phyloP scores from a whole-genome alignment of 2,797 vertebrate species.

The Malacoraja senta region DNA sequence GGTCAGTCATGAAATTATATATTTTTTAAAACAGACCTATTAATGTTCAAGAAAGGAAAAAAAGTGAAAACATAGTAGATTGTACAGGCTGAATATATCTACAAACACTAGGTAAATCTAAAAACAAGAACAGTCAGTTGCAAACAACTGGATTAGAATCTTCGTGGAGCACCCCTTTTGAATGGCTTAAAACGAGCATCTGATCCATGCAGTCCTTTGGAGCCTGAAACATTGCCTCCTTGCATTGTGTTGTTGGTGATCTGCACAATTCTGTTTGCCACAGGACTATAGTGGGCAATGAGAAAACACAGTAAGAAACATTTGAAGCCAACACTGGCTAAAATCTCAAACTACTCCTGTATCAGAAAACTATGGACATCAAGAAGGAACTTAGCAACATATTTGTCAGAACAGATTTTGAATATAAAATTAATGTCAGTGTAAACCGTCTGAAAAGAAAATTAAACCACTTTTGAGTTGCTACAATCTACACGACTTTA shows the following conservation, averaged over 20 bases:
- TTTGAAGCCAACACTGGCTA: background rate
- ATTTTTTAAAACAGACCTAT: constrained; percentile 57
- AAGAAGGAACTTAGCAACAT: background rate
- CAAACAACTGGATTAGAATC: constrained; percentile 64
- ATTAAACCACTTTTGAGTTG: background rate
- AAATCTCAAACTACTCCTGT: background rate
- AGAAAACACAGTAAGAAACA: constrained; percentile 24
- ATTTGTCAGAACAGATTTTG: background rate
- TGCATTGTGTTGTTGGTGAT: constrained; percentile 85
- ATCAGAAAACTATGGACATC: background rate
- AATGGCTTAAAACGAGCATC: constrained; percentile 74
- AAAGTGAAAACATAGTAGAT: constrained; percentile 51
- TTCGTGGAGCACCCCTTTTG: constrained; percentile 77
- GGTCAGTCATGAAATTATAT: constrained; percentile 53
- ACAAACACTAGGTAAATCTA: constrained; percentile 12
- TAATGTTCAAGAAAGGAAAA: constrained; percentile 63
- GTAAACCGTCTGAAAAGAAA: background rate
- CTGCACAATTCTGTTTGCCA: constrained; percentile 91
- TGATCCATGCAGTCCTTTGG: constrained; percentile 37
- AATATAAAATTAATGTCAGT: background rate
- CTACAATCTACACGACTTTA: background rate
- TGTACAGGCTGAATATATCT: constrained; percentile 39
- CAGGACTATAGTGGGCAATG: constrained; percentile 48
- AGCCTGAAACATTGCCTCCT: constrained; percentile 74
- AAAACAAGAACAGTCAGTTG: background rate